phyloP scores from a whole-genome alignment of 1,140 invertebrate species.

The Lysiphlebus fabarum region DNA sequence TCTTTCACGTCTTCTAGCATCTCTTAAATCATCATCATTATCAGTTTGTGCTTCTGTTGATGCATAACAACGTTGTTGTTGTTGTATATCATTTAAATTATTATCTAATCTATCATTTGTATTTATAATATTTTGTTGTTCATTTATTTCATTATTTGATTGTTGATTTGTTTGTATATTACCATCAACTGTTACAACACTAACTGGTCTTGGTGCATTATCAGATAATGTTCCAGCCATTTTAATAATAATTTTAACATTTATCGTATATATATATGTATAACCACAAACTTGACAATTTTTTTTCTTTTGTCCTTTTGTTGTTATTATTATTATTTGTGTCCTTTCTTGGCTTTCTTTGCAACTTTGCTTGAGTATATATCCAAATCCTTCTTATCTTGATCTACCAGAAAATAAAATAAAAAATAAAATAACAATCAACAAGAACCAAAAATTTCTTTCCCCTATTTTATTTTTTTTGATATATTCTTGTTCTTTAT shows the following conservation, averaged over 20 bases:
- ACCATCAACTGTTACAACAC: conserved; percentile 47
- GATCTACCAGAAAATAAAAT: too few relatives aligned
- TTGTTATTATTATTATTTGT: not conserved
- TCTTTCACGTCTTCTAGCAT: conserved; percentile 46
- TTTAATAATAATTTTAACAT: conserved; percentile 9
- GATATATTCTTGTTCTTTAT: too few relatives aligned
- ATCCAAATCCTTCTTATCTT: too few relatives aligned
- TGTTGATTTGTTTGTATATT: conserved; percentile 11
- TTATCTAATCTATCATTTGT: conserved; percentile 16
- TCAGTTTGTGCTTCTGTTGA: conserved; percentile 53
- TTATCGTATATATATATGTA: conserved; percentile 32
- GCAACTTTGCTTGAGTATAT: not conserved
- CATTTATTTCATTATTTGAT: conserved; percentile 10
- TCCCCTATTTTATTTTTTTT: too few relatives aligned
- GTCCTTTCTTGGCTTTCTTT: not conserved
- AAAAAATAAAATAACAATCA: too few relatives aligned
- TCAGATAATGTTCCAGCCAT: conserved; percentile 52
- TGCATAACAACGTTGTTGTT: conserved; percentile 37
- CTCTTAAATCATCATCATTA: conserved; percentile 37
- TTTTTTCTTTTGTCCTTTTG: conserved; percentile 15
- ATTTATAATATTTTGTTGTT: not conserved
- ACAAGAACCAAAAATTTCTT: too few relatives aligned
- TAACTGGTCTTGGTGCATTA: conserved; percentile 51
- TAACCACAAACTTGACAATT: conserved; percentile 42
- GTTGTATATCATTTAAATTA: conserved; percentile 22